These are phyloP conservation scores for Sinelater perroti DNA, from an alignment of 2,888 invertebrate species.

Conservation along the genomic window DNA sequence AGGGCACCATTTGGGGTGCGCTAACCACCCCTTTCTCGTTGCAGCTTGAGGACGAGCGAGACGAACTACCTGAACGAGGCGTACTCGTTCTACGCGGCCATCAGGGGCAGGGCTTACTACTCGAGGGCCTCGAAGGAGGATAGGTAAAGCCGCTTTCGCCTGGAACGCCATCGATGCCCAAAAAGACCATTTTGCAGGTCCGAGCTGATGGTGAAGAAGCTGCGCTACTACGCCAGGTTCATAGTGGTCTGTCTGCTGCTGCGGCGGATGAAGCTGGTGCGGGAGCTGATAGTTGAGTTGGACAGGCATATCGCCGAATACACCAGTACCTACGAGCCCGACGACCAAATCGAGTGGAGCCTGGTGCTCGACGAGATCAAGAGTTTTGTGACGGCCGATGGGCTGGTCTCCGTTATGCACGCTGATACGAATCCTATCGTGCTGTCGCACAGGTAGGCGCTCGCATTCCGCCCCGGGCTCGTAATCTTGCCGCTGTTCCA, in stretches of 20 bases:
- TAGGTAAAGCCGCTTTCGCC: slow-evolving; percentile 66
- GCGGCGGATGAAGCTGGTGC: slow-evolving; percentile 91
- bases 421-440: slow-evolving; percentile 87
- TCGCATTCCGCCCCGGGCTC: neutral
- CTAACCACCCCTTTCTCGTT: slow-evolving; percentile 54
- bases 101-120: slow-evolving; percentile 92
- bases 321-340: slow-evolving; percentile 95
- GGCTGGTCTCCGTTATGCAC: slow-evolving; percentile 86
- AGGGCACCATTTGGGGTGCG: too few relatives aligned
- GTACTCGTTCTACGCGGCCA: slow-evolving; percentile 95
- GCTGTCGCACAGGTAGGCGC: slow-evolving; percentile 80
- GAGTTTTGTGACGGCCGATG: slow-evolving; percentile 92
- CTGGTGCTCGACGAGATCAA: slow-evolving; percentile 93
- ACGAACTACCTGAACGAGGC: slow-evolving; percentile 96
- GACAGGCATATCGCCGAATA: slow-evolving; percentile 95
- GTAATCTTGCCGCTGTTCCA: slow-evolving; percentile 50
- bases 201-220: slow-evolving; percentile 96
- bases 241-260: slow-evolving; percentile 94
- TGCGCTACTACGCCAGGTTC: slow-evolving; percentile 93
- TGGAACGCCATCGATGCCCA: neutral
- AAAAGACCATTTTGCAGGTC: slow-evolving; percentile 62
- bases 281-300: slow-evolving; percentile 90
- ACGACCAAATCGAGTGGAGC: slow-evolving; percentile 96
- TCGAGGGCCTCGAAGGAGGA: slow-evolving; percentile 93
- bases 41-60: slow-evolving; percentile 92